Evolutionary conservation across 1,140 invertebrate species (phyloP), one percentile per base, ranked within the genome.

Genomic region (Scaptomyza hsui): DNA sequence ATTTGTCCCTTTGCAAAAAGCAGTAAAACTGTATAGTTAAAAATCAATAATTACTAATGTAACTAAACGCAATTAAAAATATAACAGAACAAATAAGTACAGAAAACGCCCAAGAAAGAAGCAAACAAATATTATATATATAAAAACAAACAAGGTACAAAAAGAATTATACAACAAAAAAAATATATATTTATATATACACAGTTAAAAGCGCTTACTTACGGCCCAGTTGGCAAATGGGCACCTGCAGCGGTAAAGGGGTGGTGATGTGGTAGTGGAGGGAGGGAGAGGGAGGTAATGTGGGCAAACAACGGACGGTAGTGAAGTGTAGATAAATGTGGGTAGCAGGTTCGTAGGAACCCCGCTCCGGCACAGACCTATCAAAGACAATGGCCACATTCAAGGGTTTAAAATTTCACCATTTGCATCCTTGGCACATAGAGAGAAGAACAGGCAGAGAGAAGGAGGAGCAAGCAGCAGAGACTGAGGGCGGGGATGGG

Each of bases 181-280:
- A 9, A 26, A 45, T 19, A 44, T 41, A 67, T n/a, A n/a, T n/a
- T n/a, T 52, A 56, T 57, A 63, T 71, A 75, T 53, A 61, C 41
- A 64, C 61, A 55, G 65, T 77, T 73, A 72, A 82, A 82, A 78
- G 78, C 78, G 82, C 82, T 86, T 86, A 86, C 82, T 86, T 82
- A 86, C 82, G 88, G 82, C 82, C 82, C 82, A 86, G 82, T 86
- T 86, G 82, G 82, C 82, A 86, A 88, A 86, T 86, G 82, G 82
- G 78, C 82, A 82, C 12, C 10, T 18, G 32, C 19, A 42, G 52
- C 10, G n/a, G 19, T 4, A n/a, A 62, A 44, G 19, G 9, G 18
- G 4, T 19, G 44, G 48, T 35, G 32, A n/a, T 35, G 32, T 35
- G 12, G 5, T 7, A 10, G 4, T 10, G 7, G 19, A 21, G 1